These are phyloP conservation scores for Garrulus glandarius DNA, from an alignment of 2,797 vertebrate genomes.

Conservation along the genomic window DNA sequence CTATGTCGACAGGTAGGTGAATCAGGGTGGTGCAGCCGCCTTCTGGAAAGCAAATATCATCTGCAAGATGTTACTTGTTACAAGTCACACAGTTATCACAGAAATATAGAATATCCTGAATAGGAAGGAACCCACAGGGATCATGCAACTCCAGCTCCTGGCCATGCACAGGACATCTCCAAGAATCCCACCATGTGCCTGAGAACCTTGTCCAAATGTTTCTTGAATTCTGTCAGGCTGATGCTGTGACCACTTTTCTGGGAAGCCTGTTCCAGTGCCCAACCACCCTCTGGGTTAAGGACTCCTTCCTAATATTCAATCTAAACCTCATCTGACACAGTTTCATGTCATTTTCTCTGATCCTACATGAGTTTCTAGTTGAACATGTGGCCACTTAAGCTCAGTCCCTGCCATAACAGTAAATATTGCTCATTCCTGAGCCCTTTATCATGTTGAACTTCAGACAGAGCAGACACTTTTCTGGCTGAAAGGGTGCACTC, in stretches of 20 bases:
- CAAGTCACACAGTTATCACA: accelerated
- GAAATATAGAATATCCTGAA: neutral
- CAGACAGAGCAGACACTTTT: neutral
- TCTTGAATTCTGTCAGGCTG: neutral
- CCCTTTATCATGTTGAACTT: neutral
- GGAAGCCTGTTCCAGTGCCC: neutral
- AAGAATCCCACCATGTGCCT: neutral
- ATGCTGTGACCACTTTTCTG: neutral
- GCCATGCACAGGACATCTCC: neutral
- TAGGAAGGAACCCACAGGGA: neutral
- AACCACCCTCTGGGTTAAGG: neutral
- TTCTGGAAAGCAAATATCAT: neutral
- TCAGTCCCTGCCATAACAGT: neutral
- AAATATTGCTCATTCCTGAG: neutral
- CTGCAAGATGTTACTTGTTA: neutral
- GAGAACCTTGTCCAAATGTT: neutral
- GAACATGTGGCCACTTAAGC: neutral
- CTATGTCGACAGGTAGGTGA: accelerated
- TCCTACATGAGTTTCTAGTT: neutral
- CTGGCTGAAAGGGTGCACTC: neutral
- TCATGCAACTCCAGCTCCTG: neutral
- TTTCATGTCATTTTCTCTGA: accelerated
- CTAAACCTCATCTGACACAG: neutral
- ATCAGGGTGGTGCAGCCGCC: neutral
- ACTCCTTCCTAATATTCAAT: neutral